Percentiles rank a stretch among this genome's conserved stretches.
Conservation (phyloP, 2,797 vertebrate species). For the Sebastes flavidus region DNA sequence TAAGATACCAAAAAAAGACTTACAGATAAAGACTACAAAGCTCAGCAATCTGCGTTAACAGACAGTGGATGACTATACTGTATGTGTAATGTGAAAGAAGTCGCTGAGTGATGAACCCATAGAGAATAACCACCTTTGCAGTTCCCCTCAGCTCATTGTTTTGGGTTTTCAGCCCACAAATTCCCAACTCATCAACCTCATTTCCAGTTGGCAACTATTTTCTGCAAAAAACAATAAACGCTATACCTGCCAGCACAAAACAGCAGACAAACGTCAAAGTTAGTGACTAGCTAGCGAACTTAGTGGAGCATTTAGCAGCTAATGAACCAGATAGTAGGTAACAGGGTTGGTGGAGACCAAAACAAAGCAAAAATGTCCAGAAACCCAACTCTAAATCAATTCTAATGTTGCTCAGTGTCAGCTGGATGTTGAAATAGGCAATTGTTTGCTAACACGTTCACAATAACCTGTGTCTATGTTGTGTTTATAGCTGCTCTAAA, state of each 20-base stretch:
- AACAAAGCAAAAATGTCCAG: not conserved
- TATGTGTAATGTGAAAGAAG: not conserved
- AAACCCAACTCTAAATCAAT: not conserved
- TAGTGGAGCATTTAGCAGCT: not conserved
- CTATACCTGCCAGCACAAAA: not conserved
- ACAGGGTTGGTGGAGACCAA: not conserved
- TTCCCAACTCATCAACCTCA: not conserved
- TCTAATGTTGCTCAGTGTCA: not conserved
- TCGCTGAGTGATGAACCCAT: not conserved
- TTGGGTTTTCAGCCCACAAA: not conserved
- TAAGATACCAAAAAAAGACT: not conserved
- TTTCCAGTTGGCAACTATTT: not conserved
- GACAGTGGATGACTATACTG: fast-evolving
- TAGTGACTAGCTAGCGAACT: too few relatives aligned
- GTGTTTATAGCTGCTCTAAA: not conserved
- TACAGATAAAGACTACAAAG: not conserved
- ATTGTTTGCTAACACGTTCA: not conserved
- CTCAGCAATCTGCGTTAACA: not conserved
- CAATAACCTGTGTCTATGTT: not conserved
- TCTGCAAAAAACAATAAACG: not conserved
- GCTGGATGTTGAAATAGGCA: not conserved
- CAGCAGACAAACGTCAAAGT: not conserved
- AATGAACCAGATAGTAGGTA: not conserved
- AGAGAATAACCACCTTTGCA: not conserved
- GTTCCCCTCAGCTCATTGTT: not conserved